phyloP scores from a whole-genome alignment of 1,140 invertebrate species.

The Bombus fervidus region DNA sequence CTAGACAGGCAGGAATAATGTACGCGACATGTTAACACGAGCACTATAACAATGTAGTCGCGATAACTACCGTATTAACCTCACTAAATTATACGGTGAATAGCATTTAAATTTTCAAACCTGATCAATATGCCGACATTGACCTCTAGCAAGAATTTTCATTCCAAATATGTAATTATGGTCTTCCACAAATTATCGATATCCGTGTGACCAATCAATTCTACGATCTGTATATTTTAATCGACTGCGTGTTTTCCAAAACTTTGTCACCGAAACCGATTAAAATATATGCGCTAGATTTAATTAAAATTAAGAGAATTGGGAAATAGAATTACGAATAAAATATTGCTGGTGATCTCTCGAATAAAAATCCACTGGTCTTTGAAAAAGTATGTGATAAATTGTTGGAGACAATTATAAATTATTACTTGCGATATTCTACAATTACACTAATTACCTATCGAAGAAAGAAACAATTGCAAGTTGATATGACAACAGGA shows the following conservation, averaged over 20 bases:
- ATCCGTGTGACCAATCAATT: background rate
- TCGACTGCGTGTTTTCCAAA: background rate
- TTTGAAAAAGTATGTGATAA: background rate
- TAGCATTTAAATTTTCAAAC: background rate
- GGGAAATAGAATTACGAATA: too few species aligned
- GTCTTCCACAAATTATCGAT: background rate
- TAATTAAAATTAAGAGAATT: background rate
- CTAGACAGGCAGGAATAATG: slow-evolving; percentile 9
- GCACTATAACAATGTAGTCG: background rate
- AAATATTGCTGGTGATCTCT: background rate
- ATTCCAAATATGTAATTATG: background rate
- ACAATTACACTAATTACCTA: background rate
- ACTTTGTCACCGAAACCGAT: background rate
- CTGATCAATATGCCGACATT: background rate
- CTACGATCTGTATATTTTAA: background rate
- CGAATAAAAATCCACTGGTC: too few species aligned
- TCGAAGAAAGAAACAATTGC: background rate
- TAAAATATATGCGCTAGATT: too few species aligned
- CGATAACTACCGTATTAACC: background rate
- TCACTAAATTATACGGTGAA: background rate
- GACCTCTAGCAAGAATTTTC: background rate
- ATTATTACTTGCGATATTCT: background rate
- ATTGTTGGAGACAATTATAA: background rate
- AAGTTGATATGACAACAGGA: background rate
- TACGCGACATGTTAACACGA: slow-evolving; percentile 5